phyloP scores from a whole-genome alignment of 37 sponge, comb jelly and placozoan species.

The Aplysina aerophoba region DNA sequence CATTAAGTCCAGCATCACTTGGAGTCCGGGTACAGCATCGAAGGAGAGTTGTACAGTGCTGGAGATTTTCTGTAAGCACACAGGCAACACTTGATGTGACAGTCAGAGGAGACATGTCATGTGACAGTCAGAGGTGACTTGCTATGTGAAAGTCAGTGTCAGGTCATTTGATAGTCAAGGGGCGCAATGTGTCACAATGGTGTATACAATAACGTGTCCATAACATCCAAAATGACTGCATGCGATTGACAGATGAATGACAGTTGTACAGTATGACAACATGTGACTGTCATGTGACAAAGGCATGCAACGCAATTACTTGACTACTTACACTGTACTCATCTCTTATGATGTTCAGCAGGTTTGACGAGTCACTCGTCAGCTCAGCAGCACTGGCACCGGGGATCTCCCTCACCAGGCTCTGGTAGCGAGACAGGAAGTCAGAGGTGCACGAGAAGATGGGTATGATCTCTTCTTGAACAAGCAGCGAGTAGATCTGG shows the following conservation, averaged over 20 bases:
- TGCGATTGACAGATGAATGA: neutral
- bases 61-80: constrained; percentile 19
- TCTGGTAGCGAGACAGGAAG: constrained; percentile 1
- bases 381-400: constrained; percentile 27
- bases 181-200: neutral
- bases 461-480: constrained; percentile 34
- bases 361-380: constrained; percentile 27
- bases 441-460: constrained; percentile 30
- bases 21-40: neutral
- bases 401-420: constrained; percentile 27
- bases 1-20: neutral
- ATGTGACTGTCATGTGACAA: constrained; percentile 13
- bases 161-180: no score
- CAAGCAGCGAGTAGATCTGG: constrained; percentile 48
- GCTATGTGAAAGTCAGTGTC: no score
- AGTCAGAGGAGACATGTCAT: no score
- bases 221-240: neutral
- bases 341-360: constrained; percentile 40
- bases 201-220: neutral
- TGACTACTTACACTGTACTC: constrained; percentile 34
- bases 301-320: no score
- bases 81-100: neutral
- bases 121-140: no score
- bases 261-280: neutral
- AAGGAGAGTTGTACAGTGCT: neutral